Evolutionary conservation across 2,888 invertebrate species (phyloP), one percentile per base, ranked within the genome.

Genomic region (Leptogaster cylindrica): DNA sequence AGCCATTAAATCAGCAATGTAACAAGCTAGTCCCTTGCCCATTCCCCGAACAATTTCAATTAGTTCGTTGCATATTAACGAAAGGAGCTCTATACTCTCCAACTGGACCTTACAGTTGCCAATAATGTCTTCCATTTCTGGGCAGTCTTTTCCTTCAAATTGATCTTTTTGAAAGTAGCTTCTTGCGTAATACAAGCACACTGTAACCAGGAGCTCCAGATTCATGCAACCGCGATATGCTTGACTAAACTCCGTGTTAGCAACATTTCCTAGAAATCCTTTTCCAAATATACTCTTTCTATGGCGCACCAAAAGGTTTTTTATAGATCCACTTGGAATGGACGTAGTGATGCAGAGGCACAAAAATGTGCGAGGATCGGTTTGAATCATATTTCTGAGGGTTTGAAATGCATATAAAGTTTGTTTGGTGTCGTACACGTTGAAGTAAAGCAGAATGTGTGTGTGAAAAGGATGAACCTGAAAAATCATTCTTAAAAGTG

Each of bases 381-480:
- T 78, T 36, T 88, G 85, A 44, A 93, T 83, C 70, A 91, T 88
- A 73, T 88, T 89, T 69, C 88, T 86, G n/a, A 93, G 78, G 0
- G 89, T 89, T 68, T 87, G 86, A 70, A 93, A 82, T 5, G 90
- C 89, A 76, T 92, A 92, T 0, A 91, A 81, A 0, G 80, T 87
- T 73, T 89, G 85, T 67, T 87, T 85, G 0, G 89, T 88, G 77
- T 93, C 93, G 74, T 90, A 92, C 14, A 90, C 87, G 70, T 89
- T 89, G 73, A 88, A 87, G 76, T 94, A 94, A 2, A 95, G 82
- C 41, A 94, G 84, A 81, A 95, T 86, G 76, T 94, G 93, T 18
- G 91, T 90, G 77, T 94, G 93, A 67, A 92, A 86, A 23, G 89
- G 89, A 77, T 91, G 90, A 33, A 91, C 83, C 51, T 79, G 76